These are phyloP conservation scores for Tetrax tetrax DNA, from an alignment of 2,113 vertebrate species.

Conservation along the genomic window DNA sequence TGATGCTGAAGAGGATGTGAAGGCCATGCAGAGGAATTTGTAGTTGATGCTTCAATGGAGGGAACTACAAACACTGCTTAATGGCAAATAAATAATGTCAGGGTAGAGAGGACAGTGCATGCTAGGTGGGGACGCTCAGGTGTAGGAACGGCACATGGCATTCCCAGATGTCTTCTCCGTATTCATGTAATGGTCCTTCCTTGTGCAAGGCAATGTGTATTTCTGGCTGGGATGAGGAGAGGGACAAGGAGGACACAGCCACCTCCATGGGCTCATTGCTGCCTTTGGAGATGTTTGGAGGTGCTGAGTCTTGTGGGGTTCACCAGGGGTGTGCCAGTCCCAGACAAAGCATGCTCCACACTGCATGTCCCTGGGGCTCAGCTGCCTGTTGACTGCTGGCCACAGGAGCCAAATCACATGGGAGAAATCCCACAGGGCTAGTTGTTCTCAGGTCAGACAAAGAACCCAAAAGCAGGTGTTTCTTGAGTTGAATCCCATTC, in stretches of 20 bases:
- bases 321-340: not conserved
- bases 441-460: not conserved
- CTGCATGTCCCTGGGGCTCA: not conserved
- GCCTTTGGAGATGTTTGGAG: not conserved
- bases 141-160: not conserved
- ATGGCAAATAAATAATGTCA: not conserved
- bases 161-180: not conserved
- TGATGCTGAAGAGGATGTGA: not conserved
- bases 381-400: not conserved
- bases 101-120: not conserved
- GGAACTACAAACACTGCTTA: not conserved
- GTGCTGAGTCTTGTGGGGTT: not conserved
- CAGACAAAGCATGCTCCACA: not conserved
- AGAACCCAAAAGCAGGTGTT: not conserved
- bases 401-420: not conserved
- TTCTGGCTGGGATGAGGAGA: not conserved
- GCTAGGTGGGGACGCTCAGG: not conserved
- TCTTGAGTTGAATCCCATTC: fast-evolving
- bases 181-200: not conserved
- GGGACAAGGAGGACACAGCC: not conserved
- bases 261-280: not conserved
- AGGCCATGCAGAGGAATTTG: not conserved
- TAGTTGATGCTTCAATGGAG: not conserved
- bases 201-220: not conserved
- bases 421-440: not conserved